Evolutionary conservation across 2,888 invertebrate species (phyloP).

Genomic region (Cryptocephalus primarius): DNA sequence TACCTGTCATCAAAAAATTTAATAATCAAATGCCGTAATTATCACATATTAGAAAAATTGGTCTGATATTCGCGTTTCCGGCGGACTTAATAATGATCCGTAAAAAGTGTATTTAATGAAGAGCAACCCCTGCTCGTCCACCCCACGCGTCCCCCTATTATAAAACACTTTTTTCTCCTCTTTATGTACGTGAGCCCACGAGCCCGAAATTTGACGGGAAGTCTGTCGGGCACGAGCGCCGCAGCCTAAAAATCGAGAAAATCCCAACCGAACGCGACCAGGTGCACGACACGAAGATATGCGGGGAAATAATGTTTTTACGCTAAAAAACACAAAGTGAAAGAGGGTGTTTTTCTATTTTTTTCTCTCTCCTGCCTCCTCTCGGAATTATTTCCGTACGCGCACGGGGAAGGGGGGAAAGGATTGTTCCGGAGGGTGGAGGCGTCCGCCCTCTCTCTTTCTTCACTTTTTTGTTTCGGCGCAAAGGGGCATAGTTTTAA

Average conservation of each 20-base stretch:
- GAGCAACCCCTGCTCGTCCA: not conserved
- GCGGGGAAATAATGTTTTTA: slow-evolving; percentile 22
- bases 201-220: not conserved
- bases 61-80: no score
- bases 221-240: slow-evolving; percentile 11
- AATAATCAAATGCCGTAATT: no score
- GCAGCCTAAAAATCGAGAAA: slow-evolving; percentile 9
- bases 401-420: no score
- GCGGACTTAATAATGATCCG: not conserved
- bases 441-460: no score
- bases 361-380: not conserved
- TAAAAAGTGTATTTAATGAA: not conserved
- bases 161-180: not conserved
- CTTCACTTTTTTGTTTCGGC: no score
- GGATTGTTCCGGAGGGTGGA: no score
- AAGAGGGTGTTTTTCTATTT: slow-evolving; percentile 24
- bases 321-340: slow-evolving; percentile 22
- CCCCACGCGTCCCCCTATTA: not conserved
- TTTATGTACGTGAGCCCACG: not conserved
- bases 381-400: slow-evolving; percentile 15
- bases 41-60: no score
- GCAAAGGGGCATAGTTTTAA: no score
- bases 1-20: no score
- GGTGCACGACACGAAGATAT: slow-evolving; percentile 18
- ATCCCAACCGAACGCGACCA: slow-evolving; percentile 15